Evolutionary conservation across 2,113 vertebrate species (phyloP), one percentile per base, ranked within the genome.

Genomic region (Halcyon senegalensis): DNA sequence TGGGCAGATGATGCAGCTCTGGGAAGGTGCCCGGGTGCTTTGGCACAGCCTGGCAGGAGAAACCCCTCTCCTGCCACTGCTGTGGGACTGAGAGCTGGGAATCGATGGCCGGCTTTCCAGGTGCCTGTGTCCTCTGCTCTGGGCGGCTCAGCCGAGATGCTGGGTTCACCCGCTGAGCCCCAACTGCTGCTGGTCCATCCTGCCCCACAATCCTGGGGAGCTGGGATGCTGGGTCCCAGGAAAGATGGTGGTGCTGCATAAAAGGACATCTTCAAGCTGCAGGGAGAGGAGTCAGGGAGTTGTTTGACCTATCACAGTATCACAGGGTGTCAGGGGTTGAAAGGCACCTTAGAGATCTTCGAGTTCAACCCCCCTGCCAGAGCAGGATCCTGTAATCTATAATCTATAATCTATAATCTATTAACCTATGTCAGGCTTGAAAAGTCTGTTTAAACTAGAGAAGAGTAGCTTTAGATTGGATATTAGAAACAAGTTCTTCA

Each of bases 1-100:
- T 1, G 17, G 27, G 5, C 13, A 15, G 2, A 46, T 0, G 0
- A 7, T 16, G 16, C 0, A 7, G 24, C 50, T 39, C 60, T 68
- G 31, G 35, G 72, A 76, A 63, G 28, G 37, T 1, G 2, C 15
- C 1, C 13, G 50, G 5, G 23, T 59, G 10, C 37, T 76, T 76
- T 70, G 70, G n/a, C 14, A 55, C 24, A 24, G 41, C 1, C 1
- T 60, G 9, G 17, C 44, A 18, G 50, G 37, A 83, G 20, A 43
- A 88, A 58, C 62, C 14, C 79, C 73, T 30, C 53, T 51, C 5
- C 37, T 63, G 43, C 23, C 33, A 7, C 56, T 1, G 0, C 24
- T 9, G 31, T 0, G 1, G 28, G 64, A 35, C 43, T 30, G 13
- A n/a, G 50, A 63, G 18, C 2, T 7, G 23, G 10, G 39, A 66